Evolutionary conservation across 2,888 invertebrate genomes (phyloP).

Genomic region (Exocentrus adspersus): DNA sequence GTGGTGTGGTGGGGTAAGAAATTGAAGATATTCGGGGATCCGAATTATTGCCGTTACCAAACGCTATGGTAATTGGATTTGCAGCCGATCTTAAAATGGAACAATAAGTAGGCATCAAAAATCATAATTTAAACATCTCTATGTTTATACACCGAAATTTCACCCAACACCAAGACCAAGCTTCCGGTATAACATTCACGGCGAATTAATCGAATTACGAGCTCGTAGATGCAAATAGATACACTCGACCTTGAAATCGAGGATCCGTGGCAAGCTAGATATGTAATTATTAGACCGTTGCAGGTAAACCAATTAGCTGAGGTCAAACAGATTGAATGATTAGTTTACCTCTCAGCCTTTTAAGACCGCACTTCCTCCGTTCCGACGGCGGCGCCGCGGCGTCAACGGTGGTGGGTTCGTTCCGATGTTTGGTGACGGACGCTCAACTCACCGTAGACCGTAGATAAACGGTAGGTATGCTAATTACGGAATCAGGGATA

Average conservation of each 20-base stretch:
- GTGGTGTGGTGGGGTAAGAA: no score
- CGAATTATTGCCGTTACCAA: no score
- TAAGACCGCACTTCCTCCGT: conserved; percentile 56
- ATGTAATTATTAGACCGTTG: conserved; percentile 51
- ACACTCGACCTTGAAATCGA: conserved; percentile 38
- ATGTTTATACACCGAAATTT: not conserved
- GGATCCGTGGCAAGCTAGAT: conserved; percentile 36
- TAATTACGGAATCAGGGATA: conserved; percentile 33
- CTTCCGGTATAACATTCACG: conserved; percentile 3
- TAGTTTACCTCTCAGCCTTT: no score
- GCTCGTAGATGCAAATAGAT: conserved; percentile 20
- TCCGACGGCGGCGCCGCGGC: conserved; percentile 30
- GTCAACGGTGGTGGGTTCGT: conserved; percentile 28
- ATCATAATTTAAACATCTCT: no score
- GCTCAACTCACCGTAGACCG: no score
- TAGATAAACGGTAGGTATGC: conserved; percentile 48
- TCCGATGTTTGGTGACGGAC: conserved; percentile 32
- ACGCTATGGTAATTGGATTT: no score
- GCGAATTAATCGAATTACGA: conserved; percentile 13
- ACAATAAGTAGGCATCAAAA: no score
- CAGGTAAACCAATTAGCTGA: conserved; percentile 62
- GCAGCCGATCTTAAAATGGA: no score
- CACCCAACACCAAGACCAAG: no score
- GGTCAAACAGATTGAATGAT: conserved; percentile 64
- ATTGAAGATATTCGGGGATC: no score